phyloP scores from a whole-genome alignment of 2,113 vertebrate genomes.

The Galemys pyrenaicus region DNA sequence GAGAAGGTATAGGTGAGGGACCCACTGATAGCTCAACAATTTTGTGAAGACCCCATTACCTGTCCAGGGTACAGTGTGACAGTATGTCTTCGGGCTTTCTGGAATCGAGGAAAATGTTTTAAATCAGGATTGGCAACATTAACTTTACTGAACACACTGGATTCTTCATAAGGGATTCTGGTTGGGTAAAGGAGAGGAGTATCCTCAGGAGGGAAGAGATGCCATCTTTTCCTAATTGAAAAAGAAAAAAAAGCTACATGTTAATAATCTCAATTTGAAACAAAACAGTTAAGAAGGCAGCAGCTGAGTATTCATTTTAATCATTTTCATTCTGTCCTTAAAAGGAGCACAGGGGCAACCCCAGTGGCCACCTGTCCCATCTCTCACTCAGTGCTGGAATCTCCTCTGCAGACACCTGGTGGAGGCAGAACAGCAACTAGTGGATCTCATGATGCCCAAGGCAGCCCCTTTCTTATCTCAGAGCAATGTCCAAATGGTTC shows the following conservation, averaged over 20 bases:
- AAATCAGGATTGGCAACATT: conserved; percentile 91
- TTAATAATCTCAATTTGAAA: conserved; percentile 63
- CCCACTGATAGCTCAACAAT: neutral
- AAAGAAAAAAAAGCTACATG: conserved; percentile 71
- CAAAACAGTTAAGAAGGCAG: neutral
- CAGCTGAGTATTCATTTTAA: neutral
- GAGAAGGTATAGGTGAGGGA: neutral
- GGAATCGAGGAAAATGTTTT: conserved; percentile 88
- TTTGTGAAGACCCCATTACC: conserved; percentile 84
- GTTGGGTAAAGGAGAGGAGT: conserved; percentile 93
- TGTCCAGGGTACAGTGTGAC: conserved; percentile 94
- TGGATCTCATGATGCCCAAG: neutral
- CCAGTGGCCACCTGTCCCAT: neutral
- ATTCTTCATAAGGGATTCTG: conserved; percentile 98
- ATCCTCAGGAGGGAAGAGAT: conserved; percentile 96
- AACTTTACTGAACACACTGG: conserved; percentile 96
- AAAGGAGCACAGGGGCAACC: neutral
- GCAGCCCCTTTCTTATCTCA: neutral
- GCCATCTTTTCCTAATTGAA: conserved; percentile 93
- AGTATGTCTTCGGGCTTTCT: conserved; percentile 82
- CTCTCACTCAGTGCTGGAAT: neutral
- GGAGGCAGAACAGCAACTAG: neutral
- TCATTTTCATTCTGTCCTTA: neutral
- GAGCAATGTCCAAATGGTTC: neutral
- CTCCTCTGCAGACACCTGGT: neutral